These are phyloP conservation scores for Pteronura brasiliensis DNA, from an alignment of 2,113 vertebrate genomes.

Conservation along the genomic window DNA sequence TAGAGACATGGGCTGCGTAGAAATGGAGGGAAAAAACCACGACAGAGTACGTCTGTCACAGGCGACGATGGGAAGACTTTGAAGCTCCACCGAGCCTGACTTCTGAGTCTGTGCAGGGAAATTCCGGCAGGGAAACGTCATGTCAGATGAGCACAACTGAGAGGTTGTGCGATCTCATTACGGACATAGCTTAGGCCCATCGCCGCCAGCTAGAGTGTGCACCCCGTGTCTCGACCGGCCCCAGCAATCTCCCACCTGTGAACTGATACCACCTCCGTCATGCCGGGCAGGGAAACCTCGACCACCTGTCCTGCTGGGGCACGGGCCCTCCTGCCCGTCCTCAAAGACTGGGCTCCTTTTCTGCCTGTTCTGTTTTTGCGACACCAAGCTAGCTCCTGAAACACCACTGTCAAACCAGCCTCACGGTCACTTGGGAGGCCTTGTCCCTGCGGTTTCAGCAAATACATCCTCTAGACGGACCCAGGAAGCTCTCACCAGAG, in stretches of 20 bases:
- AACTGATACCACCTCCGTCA: no score
- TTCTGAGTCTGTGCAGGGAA: not conserved
- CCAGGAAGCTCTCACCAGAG: rapidly evolving
- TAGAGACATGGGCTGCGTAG: rapidly evolving
- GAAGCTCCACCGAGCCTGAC: rapidly evolving
- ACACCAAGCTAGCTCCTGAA: rapidly evolving
- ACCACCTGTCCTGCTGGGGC: no score
- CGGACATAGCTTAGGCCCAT: no score
- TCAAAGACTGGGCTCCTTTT: not conserved
- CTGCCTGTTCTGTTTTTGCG: not conserved
- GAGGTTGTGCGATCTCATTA: rapidly evolving
- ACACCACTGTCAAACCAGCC: rapidly evolving
- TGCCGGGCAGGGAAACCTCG: no score
- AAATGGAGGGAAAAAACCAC: rapidly evolving
- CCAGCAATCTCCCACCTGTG: no score
- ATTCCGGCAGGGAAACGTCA: no score
- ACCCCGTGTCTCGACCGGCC: rapidly evolving
- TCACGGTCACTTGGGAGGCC: not conserved
- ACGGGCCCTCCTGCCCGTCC: no score
- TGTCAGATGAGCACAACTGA: rapidly evolving
- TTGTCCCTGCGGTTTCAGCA: not conserved
- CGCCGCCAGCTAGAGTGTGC: not conserved
- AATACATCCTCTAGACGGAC: no score
- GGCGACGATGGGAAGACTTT: not conserved
- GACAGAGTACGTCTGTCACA: rapidly evolving